phyloP scores from a whole-genome alignment of 2,797 vertebrate genomes.

The Peromyscus aztecus region DNA sequence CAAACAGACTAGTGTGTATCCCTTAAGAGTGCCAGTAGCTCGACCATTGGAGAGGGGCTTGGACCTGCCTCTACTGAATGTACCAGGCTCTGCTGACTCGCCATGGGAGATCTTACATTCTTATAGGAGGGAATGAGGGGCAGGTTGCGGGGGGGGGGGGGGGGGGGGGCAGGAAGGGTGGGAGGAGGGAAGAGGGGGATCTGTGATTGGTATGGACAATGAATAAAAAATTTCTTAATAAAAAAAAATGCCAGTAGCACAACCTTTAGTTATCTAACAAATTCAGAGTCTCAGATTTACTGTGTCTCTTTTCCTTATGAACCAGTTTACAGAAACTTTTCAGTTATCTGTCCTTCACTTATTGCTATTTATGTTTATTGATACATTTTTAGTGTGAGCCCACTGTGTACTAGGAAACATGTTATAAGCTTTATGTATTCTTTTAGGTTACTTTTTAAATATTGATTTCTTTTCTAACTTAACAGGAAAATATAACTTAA shows the following conservation, averaged over 20 bases:
- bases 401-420: background rate
- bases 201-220: too few relatives aligned
- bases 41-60: too few relatives aligned
- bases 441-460: conserved; percentile 10
- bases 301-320: background rate
- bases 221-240: too few relatives aligned
- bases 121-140: too few relatives aligned
- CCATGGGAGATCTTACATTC: too few relatives aligned
- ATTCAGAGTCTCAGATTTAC: conserved; percentile 36
- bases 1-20: background rate
- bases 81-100: too few relatives aligned
- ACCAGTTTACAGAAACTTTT: background rate
- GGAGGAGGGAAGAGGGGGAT: too few relatives aligned
- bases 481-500: background rate
- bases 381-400: background rate
- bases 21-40: background rate
- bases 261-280: background rate
- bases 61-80: too few relatives aligned
- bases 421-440: background rate
- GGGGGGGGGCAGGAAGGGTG: too few relatives aligned
- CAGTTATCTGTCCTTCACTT: background rate
- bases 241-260: background rate
- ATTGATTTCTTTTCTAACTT: background rate
- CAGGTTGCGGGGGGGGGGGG: too few relatives aligned
- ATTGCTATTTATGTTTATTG: background rate